A percentile compares a stretch with the other conserved stretches of the same genome.
Conservation (phyloP, 2,888 invertebrate species). For the Stenchaetothrips biformis region DNA sequence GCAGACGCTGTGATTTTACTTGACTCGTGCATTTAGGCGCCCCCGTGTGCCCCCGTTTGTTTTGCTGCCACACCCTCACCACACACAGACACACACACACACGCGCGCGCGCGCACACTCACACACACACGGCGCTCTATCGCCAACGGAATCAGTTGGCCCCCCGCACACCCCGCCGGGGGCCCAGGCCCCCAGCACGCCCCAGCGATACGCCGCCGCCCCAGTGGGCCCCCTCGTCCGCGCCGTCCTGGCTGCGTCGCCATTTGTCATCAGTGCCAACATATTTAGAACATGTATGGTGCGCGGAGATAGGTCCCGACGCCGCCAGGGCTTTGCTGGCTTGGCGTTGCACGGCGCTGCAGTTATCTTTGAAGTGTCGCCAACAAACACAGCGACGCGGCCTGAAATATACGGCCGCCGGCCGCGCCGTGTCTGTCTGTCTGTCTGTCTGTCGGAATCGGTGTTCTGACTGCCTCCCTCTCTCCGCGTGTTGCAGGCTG, state of each 20-base stretch:
- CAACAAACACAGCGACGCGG: slow-evolving; percentile 13
- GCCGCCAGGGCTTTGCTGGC: not conserved
- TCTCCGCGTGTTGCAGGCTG: not conserved
- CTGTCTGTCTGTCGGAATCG: not conserved
- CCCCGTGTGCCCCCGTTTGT: not conserved
- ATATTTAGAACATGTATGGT: slow-evolving; percentile 19
- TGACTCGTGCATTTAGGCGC: not conserved
- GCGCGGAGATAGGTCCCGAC: slow-evolving; percentile 7
- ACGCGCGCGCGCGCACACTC: too few species aligned
- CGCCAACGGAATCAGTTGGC: not conserved
- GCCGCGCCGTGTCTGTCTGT: not conserved
- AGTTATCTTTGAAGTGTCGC: slow-evolving; percentile 24
- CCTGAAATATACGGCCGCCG: slow-evolving; percentile 3
- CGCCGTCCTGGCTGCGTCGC: not conserved
- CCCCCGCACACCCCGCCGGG: not conserved
- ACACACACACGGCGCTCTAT: not conserved
- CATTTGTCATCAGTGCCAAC: slow-evolving; percentile 24
- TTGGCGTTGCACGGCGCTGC: not conserved
- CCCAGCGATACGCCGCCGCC: not conserved
- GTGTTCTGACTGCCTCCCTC: not conserved
- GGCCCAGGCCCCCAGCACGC: slow-evolving; percentile 4
- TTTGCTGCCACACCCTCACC: not conserved
- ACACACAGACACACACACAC: too few species aligned
- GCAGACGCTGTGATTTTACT: too few species aligned
- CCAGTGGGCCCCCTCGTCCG: not conserved